Evolutionary conservation across 2,797 vertebrate species (phyloP).

Genomic region (Sciurus carolinensis): DNA sequence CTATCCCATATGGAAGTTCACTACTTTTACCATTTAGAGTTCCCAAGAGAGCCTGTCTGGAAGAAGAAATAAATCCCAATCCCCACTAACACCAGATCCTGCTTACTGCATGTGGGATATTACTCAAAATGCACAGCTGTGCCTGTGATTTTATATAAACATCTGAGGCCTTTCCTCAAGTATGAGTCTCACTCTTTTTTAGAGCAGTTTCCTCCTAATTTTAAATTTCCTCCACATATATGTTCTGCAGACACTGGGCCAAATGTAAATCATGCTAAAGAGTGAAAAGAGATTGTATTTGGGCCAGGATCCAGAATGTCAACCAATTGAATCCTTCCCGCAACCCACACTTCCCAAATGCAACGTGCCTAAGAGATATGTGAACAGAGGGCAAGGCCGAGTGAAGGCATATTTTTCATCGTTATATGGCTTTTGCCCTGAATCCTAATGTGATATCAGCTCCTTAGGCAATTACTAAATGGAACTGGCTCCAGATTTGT

Average conservation of each 20-base stretch:
- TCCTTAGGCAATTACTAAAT: constrained; percentile 67
- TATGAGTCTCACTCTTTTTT: constrained; percentile 56
- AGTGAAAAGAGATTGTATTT: constrained; percentile 67
- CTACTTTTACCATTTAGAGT: constrained; percentile 84
- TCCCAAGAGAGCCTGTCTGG: constrained; percentile 82
- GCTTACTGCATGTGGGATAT: constrained; percentile 77
- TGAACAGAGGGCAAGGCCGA: constrained; percentile 57
- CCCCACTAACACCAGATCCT: constrained; percentile 72
- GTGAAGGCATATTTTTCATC: constrained; percentile 15
- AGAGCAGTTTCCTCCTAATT: constrained; percentile 72
- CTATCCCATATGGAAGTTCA: constrained; percentile 79
- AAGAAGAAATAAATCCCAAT: constrained; percentile 83
- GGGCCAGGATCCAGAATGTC: constrained; percentile 42
- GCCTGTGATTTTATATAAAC: constrained; percentile 77
- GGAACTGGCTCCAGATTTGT: not conserved
- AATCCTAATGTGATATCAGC: constrained; percentile 62
- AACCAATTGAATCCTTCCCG: constrained; percentile 30
- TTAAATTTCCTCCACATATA: constrained; percentile 62
- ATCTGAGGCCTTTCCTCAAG: constrained; percentile 68
- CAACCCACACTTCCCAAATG: constrained; percentile 24
- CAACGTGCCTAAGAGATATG: constrained; percentile 56
- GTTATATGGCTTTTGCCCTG: constrained; percentile 71
- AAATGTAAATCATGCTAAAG: constrained; percentile 73
- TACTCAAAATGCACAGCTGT: constrained; percentile 80
- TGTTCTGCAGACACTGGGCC: constrained; percentile 48